Evolutionary conservation across 1,140 invertebrate genomes (phyloP), one percentile per base, ranked within the genome.

Genomic region (Dryas iulia): DNA sequence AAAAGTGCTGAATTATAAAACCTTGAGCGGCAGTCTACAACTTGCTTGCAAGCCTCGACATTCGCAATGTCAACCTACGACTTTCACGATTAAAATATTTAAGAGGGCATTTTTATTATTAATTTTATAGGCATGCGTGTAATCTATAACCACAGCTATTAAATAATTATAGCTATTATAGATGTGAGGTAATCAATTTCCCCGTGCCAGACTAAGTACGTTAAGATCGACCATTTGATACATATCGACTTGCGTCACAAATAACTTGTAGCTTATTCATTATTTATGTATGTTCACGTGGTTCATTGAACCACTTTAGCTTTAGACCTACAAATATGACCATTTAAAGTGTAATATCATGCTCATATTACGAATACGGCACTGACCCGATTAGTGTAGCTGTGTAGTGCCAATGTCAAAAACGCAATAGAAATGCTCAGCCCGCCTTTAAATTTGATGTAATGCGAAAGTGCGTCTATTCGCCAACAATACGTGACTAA

Each of bases 401-500:
- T 57, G 31, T 72, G 30, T 59, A 60, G 66, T 72, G 61, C 63
- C 74, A 82, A 82, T 77, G 73, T 77, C 71, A 77, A 63, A 69
- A 64, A 65, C 28, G 73, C 72, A 77, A 76, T 69, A 65, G 59
- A 64, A 65, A 59, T 61, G 47, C 28, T 61, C 62, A 73, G 74
- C 67, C 74, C 62, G 59, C 59, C 66, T 69, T 53, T 60, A 61
- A 26, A 14, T 56, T 24, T 53, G 28, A 56, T 53, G 66, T 35
- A 47, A 68, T 30, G 52, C 12, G 78, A 82, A 81, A 82, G 79
- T 80, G 72, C 69, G 72, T 74, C 23, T 28, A 39, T 73, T 77
- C 65, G 71, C 33, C 61, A 77, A 74, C 33, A 71, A 57, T 72
- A 80, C 83, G 78, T 83, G 83, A 78, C 72, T 56, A 63, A 77